These are phyloP conservation scores for Tolmerus cingulatus DNA, from an alignment of 2,888 invertebrate species.

Conservation along the genomic window DNA sequence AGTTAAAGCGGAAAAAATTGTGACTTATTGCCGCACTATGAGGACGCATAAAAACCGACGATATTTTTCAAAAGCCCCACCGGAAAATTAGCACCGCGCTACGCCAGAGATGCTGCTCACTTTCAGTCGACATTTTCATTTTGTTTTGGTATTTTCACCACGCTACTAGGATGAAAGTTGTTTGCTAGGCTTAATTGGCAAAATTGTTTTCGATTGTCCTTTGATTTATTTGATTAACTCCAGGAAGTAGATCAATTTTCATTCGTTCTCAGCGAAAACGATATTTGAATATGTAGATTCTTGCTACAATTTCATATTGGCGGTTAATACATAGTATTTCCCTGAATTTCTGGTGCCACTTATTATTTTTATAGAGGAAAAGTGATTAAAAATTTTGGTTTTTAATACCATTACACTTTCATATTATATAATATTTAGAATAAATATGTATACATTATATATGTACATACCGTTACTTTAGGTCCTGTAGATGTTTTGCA, in stretches of 20 bases:
- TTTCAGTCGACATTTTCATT: not conserved
- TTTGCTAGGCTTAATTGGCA: not conserved
- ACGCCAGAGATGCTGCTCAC: not conserved
- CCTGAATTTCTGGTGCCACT: too few relatives aligned
- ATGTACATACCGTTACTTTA: too few relatives aligned
- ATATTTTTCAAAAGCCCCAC: not conserved
- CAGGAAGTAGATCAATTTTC: not conserved
- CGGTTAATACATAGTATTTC: too few relatives aligned
- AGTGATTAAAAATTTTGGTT: too few relatives aligned
- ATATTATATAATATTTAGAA: too few relatives aligned
- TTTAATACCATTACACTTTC: too few relatives aligned
- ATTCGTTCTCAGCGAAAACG: not conserved
- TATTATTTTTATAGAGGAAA: too few relatives aligned
- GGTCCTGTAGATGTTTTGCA: too few relatives aligned
- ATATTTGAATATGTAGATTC: not conserved
- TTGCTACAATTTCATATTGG: not conserved
- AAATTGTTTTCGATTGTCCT: not conserved
- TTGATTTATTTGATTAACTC: not conserved
- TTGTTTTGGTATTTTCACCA: not conserved
- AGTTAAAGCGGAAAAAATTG: slow-evolving; percentile 20
- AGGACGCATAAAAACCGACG: not conserved
- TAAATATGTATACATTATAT: too few relatives aligned
- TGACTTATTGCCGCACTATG: slow-evolving; percentile 18
- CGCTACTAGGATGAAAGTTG: not conserved
- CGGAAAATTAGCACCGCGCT: not conserved